These are phyloP conservation scores for Varanus salvator DNA, from an alignment of 2,113 vertebrate genomes.

Conservation along the genomic window DNA sequence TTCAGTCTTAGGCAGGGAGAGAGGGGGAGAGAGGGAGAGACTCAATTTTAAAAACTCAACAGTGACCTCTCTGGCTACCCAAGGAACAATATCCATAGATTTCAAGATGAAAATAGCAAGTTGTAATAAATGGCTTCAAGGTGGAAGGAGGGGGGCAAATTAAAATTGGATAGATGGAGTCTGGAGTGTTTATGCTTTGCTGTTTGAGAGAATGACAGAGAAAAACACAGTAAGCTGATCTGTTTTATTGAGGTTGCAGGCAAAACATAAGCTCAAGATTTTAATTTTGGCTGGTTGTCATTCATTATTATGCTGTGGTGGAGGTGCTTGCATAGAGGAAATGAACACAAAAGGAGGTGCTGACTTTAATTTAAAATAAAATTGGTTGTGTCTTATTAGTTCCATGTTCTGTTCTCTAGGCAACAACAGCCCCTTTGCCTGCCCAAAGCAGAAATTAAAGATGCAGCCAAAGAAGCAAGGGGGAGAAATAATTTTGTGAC, in stretches of 20 bases:
- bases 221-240: conserved; percentile 13
- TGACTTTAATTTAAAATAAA: conserved; percentile 35
- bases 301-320: conserved; percentile 23
- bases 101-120: background rate
- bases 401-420: conserved; percentile 1
- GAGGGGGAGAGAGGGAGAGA: background rate
- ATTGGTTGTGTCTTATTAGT: conserved; percentile 17
- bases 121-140: conserved; percentile 11
- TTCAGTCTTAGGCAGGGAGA: background rate
- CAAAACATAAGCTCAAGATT: conserved; percentile 24
- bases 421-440: background rate
- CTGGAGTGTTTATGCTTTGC: conserved; percentile 18
- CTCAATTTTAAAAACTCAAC: background rate
- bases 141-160: background rate
- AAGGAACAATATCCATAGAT: background rate
- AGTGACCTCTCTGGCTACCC: background rate
- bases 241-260: conserved; percentile 28
- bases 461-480: conserved; percentile 25
- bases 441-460: conserved; percentile 16
- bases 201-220: background rate
- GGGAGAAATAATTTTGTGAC: conserved; percentile 37
- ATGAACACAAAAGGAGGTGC: conserved; percentile 12
- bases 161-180: conserved; percentile 14
- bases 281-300: conserved; percentile 30
- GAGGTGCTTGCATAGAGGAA: background rate